Evolutionary conservation across 2,888 invertebrate genomes (phyloP), one percentile per base, ranked within the genome.

Genomic region (Euspilapteryx auroguttella): DNA sequence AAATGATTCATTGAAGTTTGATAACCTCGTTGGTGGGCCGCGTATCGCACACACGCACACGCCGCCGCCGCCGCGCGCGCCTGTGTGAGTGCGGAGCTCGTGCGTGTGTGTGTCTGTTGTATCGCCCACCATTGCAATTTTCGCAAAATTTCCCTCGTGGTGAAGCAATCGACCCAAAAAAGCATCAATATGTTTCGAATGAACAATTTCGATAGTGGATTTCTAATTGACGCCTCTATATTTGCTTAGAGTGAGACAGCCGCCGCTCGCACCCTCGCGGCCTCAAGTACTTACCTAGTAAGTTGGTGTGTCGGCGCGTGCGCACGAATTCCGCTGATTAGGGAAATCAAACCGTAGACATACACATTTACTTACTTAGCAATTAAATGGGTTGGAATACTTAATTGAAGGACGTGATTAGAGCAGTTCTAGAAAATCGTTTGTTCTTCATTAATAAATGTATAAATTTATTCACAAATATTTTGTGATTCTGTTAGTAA

Each of bases 201-300:
- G n/a, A n/a, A n/a, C n/a, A n/a, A n/a, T n/a, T n/a, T n/a, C n/a
- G n/a, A n/a, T n/a, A n/a, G n/a, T n/a, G n/a, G n/a, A n/a, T n/a
- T n/a, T n/a, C n/a, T n/a, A n/a, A n/a, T n/a, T n/a, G n/a, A n/a
- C n/a, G n/a, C n/a, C n/a, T n/a, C n/a, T n/a, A n/a, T n/a, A n/a
- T n/a, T n/a, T n/a, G n/a, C n/a, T n/a, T n/a, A n/a, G n/a, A n/a
- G n/a, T n/a, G n/a, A n/a, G n/a, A n/a, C n/a, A n/a, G n/a, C n/a
- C n/a, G n/a, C 9, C n/a, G 21, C 44, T 47, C 45, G 55, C 64
- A 62, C 68, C 71, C 68, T 52, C 35, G 58, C 54, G 69, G 69
- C 71, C 69, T 56, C 66, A 45, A 49, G 54, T 52, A 53, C 14
- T 11, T 17, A 14, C n/a, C n/a, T n/a, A n/a, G n/a, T n/a, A n/a